Evolutionary conservation across 2,888 invertebrate species (phyloP), one percentile per base, ranked within the genome.

Genomic region (Ceramica pisi): DNA sequence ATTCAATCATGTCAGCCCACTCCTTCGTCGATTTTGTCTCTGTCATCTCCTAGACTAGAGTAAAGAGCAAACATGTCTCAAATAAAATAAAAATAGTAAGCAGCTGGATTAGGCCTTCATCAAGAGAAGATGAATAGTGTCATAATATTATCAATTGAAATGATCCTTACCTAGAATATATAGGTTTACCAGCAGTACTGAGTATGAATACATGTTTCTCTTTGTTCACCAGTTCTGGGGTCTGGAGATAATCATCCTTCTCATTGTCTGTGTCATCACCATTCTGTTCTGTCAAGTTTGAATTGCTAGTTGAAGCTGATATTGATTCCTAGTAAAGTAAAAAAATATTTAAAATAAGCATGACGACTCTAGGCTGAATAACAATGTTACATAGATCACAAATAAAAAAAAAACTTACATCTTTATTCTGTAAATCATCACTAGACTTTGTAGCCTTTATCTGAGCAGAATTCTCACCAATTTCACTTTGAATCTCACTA

Each of bases 131-230:
- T 26, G 26, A 23, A 3, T 10, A 38, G 7, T 14, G 1, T 21
- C 26, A 26, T 23, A 51, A 26, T 53, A 5, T 1, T 14, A 14
- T 41, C 41, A 41, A 56, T 35, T n/a, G 8, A 26, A 46, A 0
- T 23, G 10, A 48, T 38, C 71, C 63, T 80, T 88, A 98, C 97
- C 98, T 97, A 16, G 99, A 98, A 94, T 99, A 99, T 85, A 99
- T 98, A 21, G 99, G 99, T 94, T 99, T 99, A 3, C 99, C 99
- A 16, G 99, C 99, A 87, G 98, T 98, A 93, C 99, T 99, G 46
- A 99, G 93, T 85, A 99, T 98, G 91, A 99, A 99, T 44, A 99
- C 97, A 94, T 99, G 99, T 90, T 99, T 99, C 75, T 97, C 97
- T 87, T 98, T 98, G 53, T 97, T 97, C 31, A 98, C 97, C 97